Conservation (phyloP, 2,113 vertebrate genomes). For the Oxyura jamaicensis region DNA sequence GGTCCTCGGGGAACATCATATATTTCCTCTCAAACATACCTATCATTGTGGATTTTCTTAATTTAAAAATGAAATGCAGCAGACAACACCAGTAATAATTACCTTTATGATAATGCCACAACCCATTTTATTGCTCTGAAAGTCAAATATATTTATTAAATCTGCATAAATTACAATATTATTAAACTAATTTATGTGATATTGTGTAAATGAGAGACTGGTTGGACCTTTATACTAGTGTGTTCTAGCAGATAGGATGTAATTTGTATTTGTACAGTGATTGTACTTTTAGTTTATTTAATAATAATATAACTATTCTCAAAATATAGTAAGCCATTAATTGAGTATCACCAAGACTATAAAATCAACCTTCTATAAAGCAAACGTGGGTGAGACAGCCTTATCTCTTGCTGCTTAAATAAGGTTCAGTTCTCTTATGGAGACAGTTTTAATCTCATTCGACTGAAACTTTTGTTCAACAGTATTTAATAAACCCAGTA, state of each 20-base stretch:
- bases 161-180: neutral
- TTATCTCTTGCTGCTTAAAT: constrained; percentile 53
- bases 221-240: neutral
- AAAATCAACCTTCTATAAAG: constrained; percentile 23
- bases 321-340: constrained; percentile 40
- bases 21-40: neutral
- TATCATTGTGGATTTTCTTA: neutral
- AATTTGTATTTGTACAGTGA: neutral
- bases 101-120: constrained; percentile 23
- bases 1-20: neutral
- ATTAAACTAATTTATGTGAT: neutral
- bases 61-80: constrained; percentile 24
- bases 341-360: constrained; percentile 1
- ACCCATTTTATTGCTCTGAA: neutral
- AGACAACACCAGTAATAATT: constrained; percentile 16
- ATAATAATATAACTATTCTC: neutral
- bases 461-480: constrained; percentile 41
- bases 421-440: constrained; percentile 52
- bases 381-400: constrained; percentile 21
- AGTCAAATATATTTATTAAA: neutral
- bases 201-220: neutral
- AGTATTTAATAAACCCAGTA: constrained; percentile 62
- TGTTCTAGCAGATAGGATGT: neutral
- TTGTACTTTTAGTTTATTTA: neutral
- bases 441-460: constrained; percentile 68